Evolutionary conservation across 30 jellyfish, hydroid and myxozoan species (phyloP).

Genomic region (Haliclystus octoradiatus): DNA sequence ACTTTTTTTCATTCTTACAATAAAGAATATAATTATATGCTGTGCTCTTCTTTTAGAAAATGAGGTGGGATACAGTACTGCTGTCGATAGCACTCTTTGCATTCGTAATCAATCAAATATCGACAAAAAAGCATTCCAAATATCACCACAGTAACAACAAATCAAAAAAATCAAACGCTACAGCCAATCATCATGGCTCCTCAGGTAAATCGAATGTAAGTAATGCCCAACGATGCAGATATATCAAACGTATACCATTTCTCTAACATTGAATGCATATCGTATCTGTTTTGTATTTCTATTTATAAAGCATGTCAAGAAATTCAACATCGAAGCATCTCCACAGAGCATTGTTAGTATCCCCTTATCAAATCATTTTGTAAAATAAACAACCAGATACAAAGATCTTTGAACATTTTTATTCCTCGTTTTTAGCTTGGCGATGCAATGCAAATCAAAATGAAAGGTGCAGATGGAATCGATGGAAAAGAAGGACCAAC

Average conservation of each 20-base stretch:
- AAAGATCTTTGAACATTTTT: background rate
- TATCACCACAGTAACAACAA: background rate
- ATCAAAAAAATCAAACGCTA: background rate
- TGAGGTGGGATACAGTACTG: no score
- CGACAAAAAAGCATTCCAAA: background rate
- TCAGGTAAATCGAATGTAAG: no score
- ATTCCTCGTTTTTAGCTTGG: constrained; percentile 61
- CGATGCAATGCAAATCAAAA: constrained; percentile 96
- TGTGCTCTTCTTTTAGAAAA: no score
- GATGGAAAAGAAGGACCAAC: constrained; percentile 98
- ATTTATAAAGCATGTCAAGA: constrained; percentile 24
- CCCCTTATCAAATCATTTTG: background rate
- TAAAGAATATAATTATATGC: no score
- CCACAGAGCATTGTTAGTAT: constrained; percentile 94
- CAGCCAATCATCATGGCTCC: background rate
- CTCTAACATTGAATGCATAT: background rate
- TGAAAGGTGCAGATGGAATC: constrained; percentile 98
- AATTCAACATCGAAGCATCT: constrained; percentile 97
- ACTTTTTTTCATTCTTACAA: no score
- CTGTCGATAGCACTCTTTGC: background rate
- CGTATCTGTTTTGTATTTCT: background rate
- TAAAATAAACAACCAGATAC: background rate
- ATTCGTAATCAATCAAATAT: background rate
- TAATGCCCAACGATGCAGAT: background rate
- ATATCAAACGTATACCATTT: background rate